Percentiles rank a stretch among this genome's conserved stretches.
These are phyloP conservation scores for Clarias fuscus DNA, from an alignment of 2,797 vertebrate genomes.

Conservation along the genomic window DNA sequence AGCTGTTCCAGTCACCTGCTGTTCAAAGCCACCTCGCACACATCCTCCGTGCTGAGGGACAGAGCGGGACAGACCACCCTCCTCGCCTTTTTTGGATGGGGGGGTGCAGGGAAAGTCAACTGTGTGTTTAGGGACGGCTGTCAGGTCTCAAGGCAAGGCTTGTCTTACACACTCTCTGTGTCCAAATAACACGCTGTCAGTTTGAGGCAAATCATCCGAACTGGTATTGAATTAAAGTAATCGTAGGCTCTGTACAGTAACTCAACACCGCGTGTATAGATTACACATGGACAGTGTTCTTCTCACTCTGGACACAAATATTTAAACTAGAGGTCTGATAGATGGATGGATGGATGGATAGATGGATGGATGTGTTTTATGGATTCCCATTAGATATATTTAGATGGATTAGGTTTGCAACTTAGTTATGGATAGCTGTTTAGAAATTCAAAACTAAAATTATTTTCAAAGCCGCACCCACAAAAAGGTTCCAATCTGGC, in stretches of 20 bases:
- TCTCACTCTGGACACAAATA: not conserved
- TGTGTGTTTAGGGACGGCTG: conserved; percentile 17
- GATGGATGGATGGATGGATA: not conserved
- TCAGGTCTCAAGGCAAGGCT: conserved; percentile 52
- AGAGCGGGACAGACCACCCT: conserved; percentile 60
- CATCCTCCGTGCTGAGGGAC: conserved; percentile 38
- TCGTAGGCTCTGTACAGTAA: not conserved
- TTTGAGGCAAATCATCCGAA: conserved; percentile 53
- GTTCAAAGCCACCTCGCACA: conserved; percentile 40
- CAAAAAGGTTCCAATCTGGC: not conserved
- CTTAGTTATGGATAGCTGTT: not conserved
- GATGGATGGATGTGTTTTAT: not conserved
- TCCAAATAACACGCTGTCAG: conserved; percentile 61
- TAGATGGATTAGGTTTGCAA: not conserved
- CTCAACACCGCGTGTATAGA: not conserved
- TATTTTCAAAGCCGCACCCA: not conserved
- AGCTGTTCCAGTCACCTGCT: conserved; percentile 68
- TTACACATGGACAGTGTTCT: not conserved
- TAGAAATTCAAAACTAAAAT: not conserved
- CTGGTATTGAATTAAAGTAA: conserved; percentile 47
- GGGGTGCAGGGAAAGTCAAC: conserved; percentile 12
- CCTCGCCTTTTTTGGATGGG: conserved; percentile 28
- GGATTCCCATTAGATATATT: not conserved
- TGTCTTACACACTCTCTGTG: conserved; percentile 62
- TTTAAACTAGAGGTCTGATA: not conserved